These are phyloP conservation scores for Mustela lutreola DNA, from an alignment of 2,113 vertebrate species.

Conservation along the genomic window DNA sequence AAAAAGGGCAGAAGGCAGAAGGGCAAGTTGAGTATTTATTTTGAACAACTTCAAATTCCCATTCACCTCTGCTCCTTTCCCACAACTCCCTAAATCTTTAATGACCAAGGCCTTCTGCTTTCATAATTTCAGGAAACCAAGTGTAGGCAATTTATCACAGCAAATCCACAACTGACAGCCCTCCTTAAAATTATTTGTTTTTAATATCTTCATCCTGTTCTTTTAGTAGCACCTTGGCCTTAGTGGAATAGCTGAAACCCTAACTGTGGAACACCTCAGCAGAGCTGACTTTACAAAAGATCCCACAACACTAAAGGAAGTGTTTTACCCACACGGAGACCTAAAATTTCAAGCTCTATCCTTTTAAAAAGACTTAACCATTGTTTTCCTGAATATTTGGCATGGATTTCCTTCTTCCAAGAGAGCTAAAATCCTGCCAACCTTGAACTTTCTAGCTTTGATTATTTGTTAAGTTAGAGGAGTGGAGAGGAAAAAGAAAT, in stretches of 20 bases:
- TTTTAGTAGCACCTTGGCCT: constrained; percentile 46
- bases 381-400: constrained; percentile 49
- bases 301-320: not conserved
- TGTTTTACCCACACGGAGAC: not conserved
- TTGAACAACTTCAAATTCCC: constrained; percentile 62
- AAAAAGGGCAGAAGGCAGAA: not conserved
- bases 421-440: constrained; percentile 36
- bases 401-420: constrained; percentile 39
- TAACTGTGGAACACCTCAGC: not conserved
- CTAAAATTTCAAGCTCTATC: not conserved
- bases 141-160: constrained; percentile 73
- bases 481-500: constrained; percentile 51
- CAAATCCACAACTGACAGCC: constrained; percentile 67
- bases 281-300: constrained; percentile 4
- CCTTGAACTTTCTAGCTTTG: constrained; percentile 55
- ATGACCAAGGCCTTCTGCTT: constrained; percentile 75
- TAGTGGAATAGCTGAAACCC: constrained; percentile 41
- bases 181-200: constrained; percentile 75
- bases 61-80: constrained; percentile 73
- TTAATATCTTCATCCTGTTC: constrained; percentile 58
- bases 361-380: constrained; percentile 18
- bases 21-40: constrained; percentile 37
- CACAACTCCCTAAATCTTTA: constrained; percentile 80
- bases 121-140: constrained; percentile 81
- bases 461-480: constrained; percentile 54